Evolutionary conservation across 2,888 invertebrate genomes (phyloP), one percentile per base, ranked within the genome.

Genomic region (Phortica okadai): DNA sequence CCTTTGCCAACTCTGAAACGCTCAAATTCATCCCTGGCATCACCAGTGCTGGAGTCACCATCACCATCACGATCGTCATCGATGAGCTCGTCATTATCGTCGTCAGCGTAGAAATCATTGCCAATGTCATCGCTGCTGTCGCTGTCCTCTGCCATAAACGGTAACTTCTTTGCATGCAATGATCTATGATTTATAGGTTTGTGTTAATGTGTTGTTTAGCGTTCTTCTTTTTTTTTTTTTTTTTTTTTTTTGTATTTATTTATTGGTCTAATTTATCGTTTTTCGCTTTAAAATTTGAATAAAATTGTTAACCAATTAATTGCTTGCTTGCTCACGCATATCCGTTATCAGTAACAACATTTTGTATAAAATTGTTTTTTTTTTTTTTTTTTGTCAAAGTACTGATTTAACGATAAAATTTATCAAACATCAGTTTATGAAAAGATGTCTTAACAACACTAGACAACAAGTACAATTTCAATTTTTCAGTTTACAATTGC

Each of bases 91-190:
- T 33, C 33, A 33, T 33, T 33, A 33, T 33, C 33, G 33, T 33
- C 33, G 33, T 33, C 33, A 5, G 3, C 33, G 1, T 5, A 33
- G 33, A 1, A 2, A 33, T 33, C 33, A 33, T 33, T 33, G 54
- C 11, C 50, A 25, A 45, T 45, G 70, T 21, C 50, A 6, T 16
- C 11, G 21, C 42, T n/a, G 50, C 21, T 6, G 45, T 25, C 6
- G 62, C 62, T 62, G 73, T 81, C 81, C 41, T 77, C 69, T 50
- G 66, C 42, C 85, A 83, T 74, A 76, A 76, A 84, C 77, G 81
- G 83, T 80, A 90, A 82, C 81, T 87, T 86, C 80, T 84, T 88
- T 78, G 79, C 82, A 67, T 86, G 81, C 67, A 83, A 82, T 78
- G 88, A 89, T 88, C 89, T 89, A 85, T 70, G 79, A 79, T 83